These are phyloP conservation scores for Pipistrellus pygmaeus DNA, from an alignment of 2,797 vertebrate species.

Conservation along the genomic window DNA sequence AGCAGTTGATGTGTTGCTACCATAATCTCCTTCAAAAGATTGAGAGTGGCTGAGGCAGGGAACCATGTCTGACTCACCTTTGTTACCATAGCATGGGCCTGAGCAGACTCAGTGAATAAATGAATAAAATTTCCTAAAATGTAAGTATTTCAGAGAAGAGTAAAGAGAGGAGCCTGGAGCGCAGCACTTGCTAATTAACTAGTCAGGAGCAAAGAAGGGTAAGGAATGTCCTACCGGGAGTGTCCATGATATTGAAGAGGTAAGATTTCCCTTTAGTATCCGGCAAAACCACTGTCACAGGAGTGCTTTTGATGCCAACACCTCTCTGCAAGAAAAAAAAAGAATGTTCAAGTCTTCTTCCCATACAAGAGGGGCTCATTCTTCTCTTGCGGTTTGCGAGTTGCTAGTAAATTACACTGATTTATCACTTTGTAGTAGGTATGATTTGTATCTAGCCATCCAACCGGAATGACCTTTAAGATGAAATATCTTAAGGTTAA, in stretches of 20 bases:
- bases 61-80: neutral
- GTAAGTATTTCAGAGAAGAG: neutral
- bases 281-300: slow-evolving; percentile 97
- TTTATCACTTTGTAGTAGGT: neutral
- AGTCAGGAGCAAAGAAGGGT: neutral
- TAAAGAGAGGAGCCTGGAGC: neutral
- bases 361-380: neutral
- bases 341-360: neutral
- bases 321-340: slow-evolving; percentile 91
- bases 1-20: no score
- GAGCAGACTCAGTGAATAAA: neutral
- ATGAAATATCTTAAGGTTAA: neutral
- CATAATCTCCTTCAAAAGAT: neutral
- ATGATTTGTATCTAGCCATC: slow-evolving; percentile 32
- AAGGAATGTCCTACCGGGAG: slow-evolving; percentile 92
- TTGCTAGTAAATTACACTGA: neutral
- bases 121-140: neutral
- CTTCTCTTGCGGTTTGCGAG: neutral
- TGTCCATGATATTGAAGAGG: slow-evolving; percentile 99
- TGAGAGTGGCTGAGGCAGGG: neutral
- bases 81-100: neutral
- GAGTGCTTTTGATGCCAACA: slow-evolving; percentile 98
- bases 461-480: slow-evolving; percentile 19
- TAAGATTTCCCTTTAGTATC: slow-evolving; percentile 99
- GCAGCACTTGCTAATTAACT: neutral